A percentile compares a stretch with the other conserved stretches of the same genome.
phyloP scores from a whole-genome alignment of 2,797 vertebrate species.

The Pipistrellus nathusii region DNA sequence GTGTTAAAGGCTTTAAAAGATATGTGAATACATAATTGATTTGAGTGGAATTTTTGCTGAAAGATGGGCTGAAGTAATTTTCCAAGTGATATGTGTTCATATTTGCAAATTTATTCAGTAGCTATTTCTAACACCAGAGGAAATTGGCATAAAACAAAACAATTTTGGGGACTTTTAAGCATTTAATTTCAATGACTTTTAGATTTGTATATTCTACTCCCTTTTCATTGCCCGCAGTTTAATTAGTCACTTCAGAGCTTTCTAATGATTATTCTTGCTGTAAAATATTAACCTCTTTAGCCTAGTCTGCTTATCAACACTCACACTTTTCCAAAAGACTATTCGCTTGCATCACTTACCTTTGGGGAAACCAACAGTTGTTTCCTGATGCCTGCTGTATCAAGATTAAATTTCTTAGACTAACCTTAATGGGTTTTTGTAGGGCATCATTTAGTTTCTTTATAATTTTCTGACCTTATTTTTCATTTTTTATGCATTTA shows the following conservation, averaged over 20 bases:
- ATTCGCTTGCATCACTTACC: not conserved
- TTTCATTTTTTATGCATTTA: not conserved
- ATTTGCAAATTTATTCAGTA: slow-evolving; percentile 22
- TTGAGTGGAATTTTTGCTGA: not conserved
- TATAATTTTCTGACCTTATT: not conserved
- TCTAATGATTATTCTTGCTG: not conserved
- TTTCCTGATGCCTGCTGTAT: not conserved
- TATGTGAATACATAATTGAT: not conserved
- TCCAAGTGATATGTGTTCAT: not conserved
- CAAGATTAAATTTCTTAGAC: slow-evolving; percentile 5
- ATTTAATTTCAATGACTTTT: not conserved
- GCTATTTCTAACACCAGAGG: not conserved
- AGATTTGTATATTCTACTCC: not conserved
- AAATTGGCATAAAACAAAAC: not conserved
- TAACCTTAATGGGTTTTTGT: not conserved
- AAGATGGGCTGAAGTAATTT: not conserved
- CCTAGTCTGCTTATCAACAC: not conserved
- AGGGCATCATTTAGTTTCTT: not conserved
- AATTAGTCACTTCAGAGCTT: not conserved
- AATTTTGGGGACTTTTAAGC: not conserved
- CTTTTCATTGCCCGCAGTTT: not conserved
- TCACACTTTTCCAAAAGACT: not conserved
- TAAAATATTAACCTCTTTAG: not conserved
- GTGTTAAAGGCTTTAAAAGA: not conserved
- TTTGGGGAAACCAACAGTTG: not conserved